phyloP scores from a whole-genome alignment of 2,888 invertebrate species.

The Megalurothrips usitatus region DNA sequence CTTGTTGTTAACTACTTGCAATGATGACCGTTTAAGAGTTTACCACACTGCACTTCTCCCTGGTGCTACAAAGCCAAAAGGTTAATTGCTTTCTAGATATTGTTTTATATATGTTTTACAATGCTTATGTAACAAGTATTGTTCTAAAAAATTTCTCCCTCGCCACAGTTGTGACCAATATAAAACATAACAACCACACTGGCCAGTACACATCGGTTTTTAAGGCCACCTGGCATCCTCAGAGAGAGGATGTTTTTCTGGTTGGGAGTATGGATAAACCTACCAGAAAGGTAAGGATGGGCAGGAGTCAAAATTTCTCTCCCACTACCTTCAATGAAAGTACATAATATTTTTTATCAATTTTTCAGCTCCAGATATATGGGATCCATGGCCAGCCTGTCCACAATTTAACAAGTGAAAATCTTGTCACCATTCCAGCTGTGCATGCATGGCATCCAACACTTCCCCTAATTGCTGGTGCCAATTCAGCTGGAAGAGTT shows the following conservation, averaged over 20 bases:
- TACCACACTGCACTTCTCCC: conserved; percentile 34
- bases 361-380: conserved; percentile 45
- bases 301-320: background rate
- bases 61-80: conserved; percentile 30
- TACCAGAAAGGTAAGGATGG: conserved; percentile 37
- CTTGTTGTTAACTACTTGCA: conserved; percentile 45
- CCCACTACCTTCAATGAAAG: background rate
- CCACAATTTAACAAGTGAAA: conserved; percentile 40
- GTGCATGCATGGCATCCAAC: conserved; percentile 46
- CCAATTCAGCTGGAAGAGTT: conserved; percentile 47
- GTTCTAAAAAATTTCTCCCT: conserved; percentile 24
- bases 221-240: conserved; percentile 47
- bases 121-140: conserved; percentile 13
- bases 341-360: background rate
- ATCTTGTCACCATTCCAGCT: conserved; percentile 44
- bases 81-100: conserved; percentile 29
- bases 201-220: conserved; percentile 49
- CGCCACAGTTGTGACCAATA: conserved; percentile 36
- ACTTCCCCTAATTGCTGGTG: conserved; percentile 45
- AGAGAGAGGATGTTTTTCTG: conserved; percentile 47
- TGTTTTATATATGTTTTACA: conserved; percentile 7
- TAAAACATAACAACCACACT: conserved; percentile 47
- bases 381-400: conserved; percentile 41
- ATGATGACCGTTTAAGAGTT: conserved; percentile 45
- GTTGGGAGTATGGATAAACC: conserved; percentile 46